Conservation (phyloP, 2,888 invertebrate genomes). For the Reticulitermes lucifugus region DNA sequence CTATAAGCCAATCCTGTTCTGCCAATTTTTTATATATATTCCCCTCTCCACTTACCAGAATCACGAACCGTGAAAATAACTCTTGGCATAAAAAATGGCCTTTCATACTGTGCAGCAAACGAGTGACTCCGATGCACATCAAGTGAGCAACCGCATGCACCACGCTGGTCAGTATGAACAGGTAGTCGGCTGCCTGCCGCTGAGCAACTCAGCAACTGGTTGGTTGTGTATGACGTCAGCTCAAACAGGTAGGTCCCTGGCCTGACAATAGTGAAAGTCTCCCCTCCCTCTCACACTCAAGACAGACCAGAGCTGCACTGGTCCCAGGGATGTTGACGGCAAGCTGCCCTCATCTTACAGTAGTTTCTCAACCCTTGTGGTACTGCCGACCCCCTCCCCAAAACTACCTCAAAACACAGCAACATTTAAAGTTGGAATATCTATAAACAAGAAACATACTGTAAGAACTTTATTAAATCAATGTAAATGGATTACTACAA, state of each 20-base stretch:
- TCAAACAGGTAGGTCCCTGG: conserved; percentile 34
- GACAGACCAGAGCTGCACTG: not conserved
- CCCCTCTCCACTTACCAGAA: not conserved
- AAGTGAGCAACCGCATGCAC: not conserved
- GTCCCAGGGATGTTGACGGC: not conserved
- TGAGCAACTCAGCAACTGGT: conserved; percentile 17
- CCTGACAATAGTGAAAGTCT: conserved; percentile 35
- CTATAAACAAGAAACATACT: too few species aligned
- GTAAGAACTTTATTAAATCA: too few species aligned
- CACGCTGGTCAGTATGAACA: conserved; percentile 5
- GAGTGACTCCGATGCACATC: not conserved
- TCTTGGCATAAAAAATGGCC: not conserved
- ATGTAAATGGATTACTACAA: too few species aligned
- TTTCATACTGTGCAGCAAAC: not conserved
- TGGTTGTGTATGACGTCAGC: not conserved
- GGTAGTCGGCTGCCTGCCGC: not conserved
- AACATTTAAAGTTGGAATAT: too few species aligned
- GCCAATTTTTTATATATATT: not conserved
- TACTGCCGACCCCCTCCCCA: too few species aligned
- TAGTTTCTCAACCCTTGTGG: too few species aligned
- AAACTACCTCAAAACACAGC: too few species aligned
- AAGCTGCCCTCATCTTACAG: not conserved
- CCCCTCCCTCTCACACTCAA: not conserved
- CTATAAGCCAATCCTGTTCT: not conserved
- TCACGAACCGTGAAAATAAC: not conserved